A percentile compares a stretch with the other conserved stretches of the same genome.
Conservation (phyloP, 1,140 invertebrate species). For the Zeugodacus cucurbitae region DNA sequence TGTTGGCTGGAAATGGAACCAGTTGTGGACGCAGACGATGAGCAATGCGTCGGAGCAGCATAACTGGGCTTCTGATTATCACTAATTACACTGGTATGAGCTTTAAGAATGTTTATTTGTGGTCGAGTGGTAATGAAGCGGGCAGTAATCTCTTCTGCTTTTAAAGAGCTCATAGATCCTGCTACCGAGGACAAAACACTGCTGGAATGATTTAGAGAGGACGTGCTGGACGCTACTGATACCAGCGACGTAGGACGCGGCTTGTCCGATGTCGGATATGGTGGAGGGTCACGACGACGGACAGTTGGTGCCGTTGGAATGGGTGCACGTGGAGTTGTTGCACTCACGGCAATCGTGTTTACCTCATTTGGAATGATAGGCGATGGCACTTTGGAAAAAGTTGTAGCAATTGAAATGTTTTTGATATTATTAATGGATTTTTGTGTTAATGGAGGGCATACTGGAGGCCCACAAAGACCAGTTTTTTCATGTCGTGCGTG, state of each 20-base stretch:
- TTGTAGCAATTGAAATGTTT: slow-evolving; percentile 34
- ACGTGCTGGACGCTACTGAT: slow-evolving; percentile 51
- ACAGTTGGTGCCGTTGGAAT: slow-evolving; percentile 31
- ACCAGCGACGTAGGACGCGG: slow-evolving; percentile 63
- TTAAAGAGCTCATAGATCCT: slow-evolving; percentile 55
- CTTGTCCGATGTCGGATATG: slow-evolving; percentile 68
- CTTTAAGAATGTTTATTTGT: slow-evolving; percentile 75
- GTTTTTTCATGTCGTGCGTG: slow-evolving; percentile 66
- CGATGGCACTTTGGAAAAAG: slow-evolving; percentile 38
- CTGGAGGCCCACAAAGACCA: slow-evolving; percentile 58
- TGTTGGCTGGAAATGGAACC: slow-evolving; percentile 60
- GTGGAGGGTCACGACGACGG: slow-evolving; percentile 68
- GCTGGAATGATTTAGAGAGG: slow-evolving; percentile 40
- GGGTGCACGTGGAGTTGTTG: slow-evolving; percentile 41
- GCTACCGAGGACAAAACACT: slow-evolving; percentile 47
- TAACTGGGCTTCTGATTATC: slow-evolving; percentile 68
- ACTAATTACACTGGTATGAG: slow-evolving; percentile 71
- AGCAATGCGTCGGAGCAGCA: slow-evolving; percentile 66
- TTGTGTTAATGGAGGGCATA: slow-evolving; percentile 39
- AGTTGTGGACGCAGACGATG: slow-evolving; percentile 55
- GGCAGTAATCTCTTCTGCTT: slow-evolving; percentile 72
- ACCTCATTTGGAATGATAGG: background rate
- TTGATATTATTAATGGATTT: slow-evolving; percentile 28
- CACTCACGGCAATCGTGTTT: background rate
- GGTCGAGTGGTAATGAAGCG: slow-evolving; percentile 75